Conservation (phyloP, 2,888 invertebrate species). For the Aplocera efformata region DNA sequence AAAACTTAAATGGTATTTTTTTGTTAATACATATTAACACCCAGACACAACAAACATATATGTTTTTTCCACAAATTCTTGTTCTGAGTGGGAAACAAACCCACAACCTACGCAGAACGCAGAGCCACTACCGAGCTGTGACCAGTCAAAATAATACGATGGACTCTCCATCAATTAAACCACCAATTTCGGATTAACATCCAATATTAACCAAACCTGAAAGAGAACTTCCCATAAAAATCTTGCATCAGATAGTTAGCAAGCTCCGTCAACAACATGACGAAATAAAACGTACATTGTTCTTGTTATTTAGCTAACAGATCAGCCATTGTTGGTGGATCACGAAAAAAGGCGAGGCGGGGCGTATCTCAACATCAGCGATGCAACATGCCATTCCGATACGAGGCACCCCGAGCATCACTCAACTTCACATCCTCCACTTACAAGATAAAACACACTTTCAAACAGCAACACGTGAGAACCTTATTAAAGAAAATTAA, state of each 20-base stretch:
- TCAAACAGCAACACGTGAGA: conserved; percentile 29
- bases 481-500: conserved; percentile 80
- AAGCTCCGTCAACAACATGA: conserved; percentile 35
- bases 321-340: conserved; percentile 78
- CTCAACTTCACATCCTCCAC: conserved; percentile 33
- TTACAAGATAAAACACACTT: conserved; percentile 35
- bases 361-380: conserved; percentile 68
- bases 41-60: no score
- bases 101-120: no score
- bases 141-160: no score
- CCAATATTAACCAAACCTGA: no score
- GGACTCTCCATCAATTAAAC: conserved; percentile 6
- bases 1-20: no score
- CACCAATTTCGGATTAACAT: conserved; percentile 17
- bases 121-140: no score
- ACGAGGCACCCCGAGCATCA: conserved; percentile 60
- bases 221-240: conserved; percentile 2
- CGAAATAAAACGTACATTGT: conserved; percentile 54
- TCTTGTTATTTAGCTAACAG: conserved; percentile 78
- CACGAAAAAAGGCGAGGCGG: conserved; percentile 79
- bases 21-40: no score
- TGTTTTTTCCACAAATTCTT: no score
- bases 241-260: conserved; percentile 5
- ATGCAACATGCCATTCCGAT: conserved; percentile 75
- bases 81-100: no score